phyloP scores from a whole-genome alignment of 2,888 invertebrate species.

The Rhagium mordax region DNA sequence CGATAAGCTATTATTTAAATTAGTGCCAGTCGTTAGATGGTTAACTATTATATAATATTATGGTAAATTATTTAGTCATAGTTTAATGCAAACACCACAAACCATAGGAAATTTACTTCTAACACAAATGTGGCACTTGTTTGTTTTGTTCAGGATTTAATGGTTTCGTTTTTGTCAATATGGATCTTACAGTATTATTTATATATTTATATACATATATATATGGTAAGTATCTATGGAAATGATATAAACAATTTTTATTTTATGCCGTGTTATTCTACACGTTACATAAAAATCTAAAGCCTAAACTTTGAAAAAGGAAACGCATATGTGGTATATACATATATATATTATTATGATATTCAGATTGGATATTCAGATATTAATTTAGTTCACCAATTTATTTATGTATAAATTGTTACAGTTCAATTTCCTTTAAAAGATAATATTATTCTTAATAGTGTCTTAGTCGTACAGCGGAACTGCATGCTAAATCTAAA shows the following conservation, averaged over 20 bases:
- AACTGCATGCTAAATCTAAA: too few species aligned
- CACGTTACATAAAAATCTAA: too few species aligned
- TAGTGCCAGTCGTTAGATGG: neutral
- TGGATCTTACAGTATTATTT: too few species aligned
- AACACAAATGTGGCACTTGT: neutral
- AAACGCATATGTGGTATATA: too few species aligned
- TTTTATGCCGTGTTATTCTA: too few species aligned
- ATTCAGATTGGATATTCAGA: neutral
- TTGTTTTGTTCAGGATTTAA: too few species aligned
- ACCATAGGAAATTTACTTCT: neutral
- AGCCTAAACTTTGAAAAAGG: too few species aligned
- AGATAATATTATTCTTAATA: neutral
- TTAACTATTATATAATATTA: neutral
- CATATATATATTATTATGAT: neutral
- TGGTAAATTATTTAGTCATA: neutral
- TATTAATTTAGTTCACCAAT: neutral
- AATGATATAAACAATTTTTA: too few species aligned
- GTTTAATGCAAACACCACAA: neutral
- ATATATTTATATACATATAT: too few species aligned
- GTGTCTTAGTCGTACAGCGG: neutral
- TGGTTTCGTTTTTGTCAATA: too few species aligned
- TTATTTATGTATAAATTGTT: neutral
- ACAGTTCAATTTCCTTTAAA: neutral
- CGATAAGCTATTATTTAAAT: neutral
- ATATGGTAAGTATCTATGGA: too few species aligned